phyloP scores from a whole-genome alignment of 2,113 vertebrate genomes.

The Pelusios castaneus region DNA sequence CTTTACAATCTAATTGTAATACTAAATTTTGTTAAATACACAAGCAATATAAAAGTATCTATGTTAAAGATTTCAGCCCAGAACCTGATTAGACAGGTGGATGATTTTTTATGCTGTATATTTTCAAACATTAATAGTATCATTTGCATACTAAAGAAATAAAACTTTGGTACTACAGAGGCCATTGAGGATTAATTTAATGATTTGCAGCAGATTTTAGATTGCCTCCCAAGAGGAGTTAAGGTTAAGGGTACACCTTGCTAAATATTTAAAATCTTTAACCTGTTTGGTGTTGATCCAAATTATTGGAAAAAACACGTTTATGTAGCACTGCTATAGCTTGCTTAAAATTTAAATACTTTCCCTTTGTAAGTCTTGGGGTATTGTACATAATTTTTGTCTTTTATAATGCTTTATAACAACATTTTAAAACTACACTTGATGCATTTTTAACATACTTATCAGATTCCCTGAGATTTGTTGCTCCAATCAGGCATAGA shows the following conservation, averaged over 20 bases:
- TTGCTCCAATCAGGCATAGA: neutral
- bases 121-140: conserved; percentile 68
- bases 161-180: conserved; percentile 70
- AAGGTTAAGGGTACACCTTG: conserved; percentile 79
- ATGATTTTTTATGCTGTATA: conserved; percentile 50
- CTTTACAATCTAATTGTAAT: conserved; percentile 11
- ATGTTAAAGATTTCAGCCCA: conserved; percentile 32
- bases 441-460: conserved; percentile 22
- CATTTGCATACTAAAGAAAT: conserved; percentile 75
- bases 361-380: conserved; percentile 44
- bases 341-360: conserved; percentile 46
- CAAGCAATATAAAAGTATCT: neutral
- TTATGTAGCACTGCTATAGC: conserved; percentile 17
- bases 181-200: conserved; percentile 79
- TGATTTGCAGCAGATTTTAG: conserved; percentile 68
- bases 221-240: conserved; percentile 59
- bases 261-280: conserved; percentile 80
- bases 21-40: conserved; percentile 34
- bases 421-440: conserved; percentile 26
- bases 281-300: conserved; percentile 49
- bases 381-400: conserved; percentile 22
- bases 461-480: neutral
- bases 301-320: conserved; percentile 41
- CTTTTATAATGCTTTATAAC: conserved; percentile 38
- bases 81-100: conserved; percentile 45